Evolutionary conservation across 2,113 vertebrate species (phyloP).

Genomic region (Pteropus alecto): DNA sequence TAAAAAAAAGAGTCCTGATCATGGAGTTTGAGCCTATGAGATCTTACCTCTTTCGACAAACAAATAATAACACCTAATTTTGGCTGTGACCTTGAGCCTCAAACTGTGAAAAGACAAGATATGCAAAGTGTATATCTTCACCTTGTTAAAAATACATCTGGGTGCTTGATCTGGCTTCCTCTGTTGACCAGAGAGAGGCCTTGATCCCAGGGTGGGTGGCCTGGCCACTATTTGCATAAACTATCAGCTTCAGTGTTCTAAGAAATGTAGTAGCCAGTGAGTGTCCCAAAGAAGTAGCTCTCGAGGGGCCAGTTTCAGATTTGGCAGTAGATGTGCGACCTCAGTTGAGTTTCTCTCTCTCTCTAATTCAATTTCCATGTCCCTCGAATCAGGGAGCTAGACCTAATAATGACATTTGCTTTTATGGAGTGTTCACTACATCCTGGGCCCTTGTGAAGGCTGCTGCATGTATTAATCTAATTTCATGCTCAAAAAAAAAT

Average conservation of each 20-base stretch:
- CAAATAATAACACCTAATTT: not conserved
- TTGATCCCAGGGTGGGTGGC: constrained; percentile 38
- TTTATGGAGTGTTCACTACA: rapidly evolving
- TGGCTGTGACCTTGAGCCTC: not conserved
- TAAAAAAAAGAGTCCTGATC: not conserved
- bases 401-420: rapidly evolving
- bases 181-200: constrained; percentile 51
- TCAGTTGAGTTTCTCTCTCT: not conserved
- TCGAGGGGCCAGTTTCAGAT: not conserved
- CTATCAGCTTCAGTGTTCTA: not conserved
- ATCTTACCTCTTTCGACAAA: not conserved
- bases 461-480: rapidly evolving
- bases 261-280: not conserved
- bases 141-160: constrained; percentile 17
- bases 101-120: not conserved
- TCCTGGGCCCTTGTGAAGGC: not conserved
- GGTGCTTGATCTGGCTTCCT: constrained; percentile 55
- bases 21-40: not conserved
- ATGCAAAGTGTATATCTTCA: constrained; percentile 19
- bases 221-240: constrained; percentile 63
- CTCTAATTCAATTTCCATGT: not conserved
- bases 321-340: not conserved
- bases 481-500: rapidly evolving
- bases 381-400: not conserved
- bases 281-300: not conserved